phyloP scores from a whole-genome alignment of 2,797 vertebrate genomes.

The Glossophaga mutica region DNA sequence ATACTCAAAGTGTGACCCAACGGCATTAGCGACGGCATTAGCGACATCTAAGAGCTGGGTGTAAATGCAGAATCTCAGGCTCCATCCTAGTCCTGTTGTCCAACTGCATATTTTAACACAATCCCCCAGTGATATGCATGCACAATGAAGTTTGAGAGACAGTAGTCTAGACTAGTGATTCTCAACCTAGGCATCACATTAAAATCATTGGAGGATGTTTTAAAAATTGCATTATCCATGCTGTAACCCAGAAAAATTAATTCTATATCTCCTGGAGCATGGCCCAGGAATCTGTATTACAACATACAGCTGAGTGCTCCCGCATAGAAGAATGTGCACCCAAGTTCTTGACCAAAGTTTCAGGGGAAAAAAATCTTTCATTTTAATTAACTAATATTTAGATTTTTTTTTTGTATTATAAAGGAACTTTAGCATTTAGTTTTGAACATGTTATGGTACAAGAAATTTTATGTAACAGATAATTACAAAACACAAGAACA shows the following conservation, averaged over 20 bases:
- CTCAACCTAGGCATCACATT: not conserved
- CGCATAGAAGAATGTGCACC: no score
- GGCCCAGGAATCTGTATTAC: not conserved
- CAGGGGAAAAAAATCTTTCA: no score
- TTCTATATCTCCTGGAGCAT: fast-evolving
- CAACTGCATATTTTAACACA: not conserved
- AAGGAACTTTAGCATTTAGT: no score
- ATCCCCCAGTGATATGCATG: not conserved
- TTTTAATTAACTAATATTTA: no score
- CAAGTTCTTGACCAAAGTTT: no score
- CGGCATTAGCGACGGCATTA: no score
- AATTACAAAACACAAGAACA: no score
- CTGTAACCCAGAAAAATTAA: not conserved
- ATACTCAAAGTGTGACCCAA: not conserved
- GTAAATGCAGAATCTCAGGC: not conserved
- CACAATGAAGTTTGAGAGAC: not conserved
- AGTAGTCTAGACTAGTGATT: not conserved
- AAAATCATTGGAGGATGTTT: not conserved
- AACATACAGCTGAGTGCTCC: not conserved
- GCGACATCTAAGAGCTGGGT: not conserved
- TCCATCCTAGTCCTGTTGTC: not conserved
- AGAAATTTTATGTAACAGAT: no score
- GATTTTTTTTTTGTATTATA: no score
- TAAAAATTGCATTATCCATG: not conserved
- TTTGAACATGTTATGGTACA: no score